Base-by-base conservation (phyloP, 1,140 invertebrate genomes). In the Neodiprion lecontei region DNA sequence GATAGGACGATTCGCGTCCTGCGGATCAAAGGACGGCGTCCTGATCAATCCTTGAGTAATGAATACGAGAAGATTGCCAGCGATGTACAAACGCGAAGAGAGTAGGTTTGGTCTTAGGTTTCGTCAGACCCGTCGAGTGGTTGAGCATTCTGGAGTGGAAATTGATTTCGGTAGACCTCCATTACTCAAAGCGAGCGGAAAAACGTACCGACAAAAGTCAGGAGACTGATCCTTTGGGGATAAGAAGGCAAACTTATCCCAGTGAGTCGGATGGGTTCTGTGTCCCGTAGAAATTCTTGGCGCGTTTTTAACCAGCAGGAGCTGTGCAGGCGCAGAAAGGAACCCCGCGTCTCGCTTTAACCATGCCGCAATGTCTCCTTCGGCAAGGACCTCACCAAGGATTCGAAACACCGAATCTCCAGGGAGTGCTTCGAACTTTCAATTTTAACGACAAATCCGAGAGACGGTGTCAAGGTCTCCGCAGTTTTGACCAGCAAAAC, bases 121-220 rank as follows among this genome's bases (percentile, higher is more conserved):
- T 69, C 23, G 11, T 11, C 10, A 47, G 17, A 21, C 72, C 72
- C 69, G 72, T 69, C 74, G 72, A 68, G 71, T 71, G 67, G 77
- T 71, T 74, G 78, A 76, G 78, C 28, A 40, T 40, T 40, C 28
- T 40, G 81, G 79, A 81, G 82, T 83, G 81, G 81, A 83, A 84
- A 84, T 83, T 84, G 83, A 84, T 84, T 84, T 83, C 83, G 81
- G 80, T 79, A 78, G 79, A 82, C 78, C 83, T 84, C 81, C 83
- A 83, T 84, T 84, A 83, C 83, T 84, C 82, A 84, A 84, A 83
- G 78, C 74, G 75, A 69, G 74, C 78, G 72, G 76, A 71, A 78
- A 79, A 75, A 77, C 76, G 82, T 78, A 83, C 82, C 83, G 83
- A 84, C 83, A 84, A 83, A 84, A 82, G 83, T 83, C 79, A 77